Evolutionary conservation across 2,113 vertebrate species (phyloP).

Genomic region (Mugil cephalus): DNA sequence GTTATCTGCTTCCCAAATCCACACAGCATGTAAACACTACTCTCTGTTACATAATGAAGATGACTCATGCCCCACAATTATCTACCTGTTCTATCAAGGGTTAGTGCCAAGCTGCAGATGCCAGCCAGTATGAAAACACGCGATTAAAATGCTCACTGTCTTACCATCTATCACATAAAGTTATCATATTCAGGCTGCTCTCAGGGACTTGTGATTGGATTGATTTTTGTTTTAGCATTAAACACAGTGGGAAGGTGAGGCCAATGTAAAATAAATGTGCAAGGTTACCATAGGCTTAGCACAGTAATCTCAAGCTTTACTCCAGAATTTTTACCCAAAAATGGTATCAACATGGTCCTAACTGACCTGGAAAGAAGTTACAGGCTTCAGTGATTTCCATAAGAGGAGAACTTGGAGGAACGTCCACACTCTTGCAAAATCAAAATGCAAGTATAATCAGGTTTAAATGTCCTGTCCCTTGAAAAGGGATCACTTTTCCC

Average conservation of each 20-base stretch:
- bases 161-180: not conserved
- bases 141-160: no score
- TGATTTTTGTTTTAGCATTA: not conserved
- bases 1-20: not conserved
- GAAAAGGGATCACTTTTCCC: slow-evolving; percentile 33
- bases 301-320: slow-evolving; percentile 12
- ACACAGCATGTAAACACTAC: slow-evolving; percentile 10
- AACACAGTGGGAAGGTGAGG: slow-evolving; percentile 7
- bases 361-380: slow-evolving; percentile 47
- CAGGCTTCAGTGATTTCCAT: slow-evolving; percentile 60
- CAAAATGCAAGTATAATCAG: slow-evolving; percentile 57
- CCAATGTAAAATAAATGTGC: slow-evolving; percentile 21
- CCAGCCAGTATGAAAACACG: slow-evolving; percentile 12
- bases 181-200: not conserved
- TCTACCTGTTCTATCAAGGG: not conserved
- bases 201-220: not conserved
- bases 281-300: slow-evolving; percentile 11
- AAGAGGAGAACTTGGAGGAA: slow-evolving; percentile 45
- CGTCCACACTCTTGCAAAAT: slow-evolving; percentile 36
- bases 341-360: slow-evolving; percentile 41
- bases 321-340: slow-evolving; percentile 67
- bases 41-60: not conserved
- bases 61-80: slow-evolving; percentile 2
- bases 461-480: slow-evolving; percentile 46
- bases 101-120: slow-evolving; percentile 4